A percentile compares a stretch with the other conserved stretches of the same genome.
Evolutionary conservation across 1,140 invertebrate genomes (phyloP).

Genomic region (Chrysoperla carnea): DNA sequence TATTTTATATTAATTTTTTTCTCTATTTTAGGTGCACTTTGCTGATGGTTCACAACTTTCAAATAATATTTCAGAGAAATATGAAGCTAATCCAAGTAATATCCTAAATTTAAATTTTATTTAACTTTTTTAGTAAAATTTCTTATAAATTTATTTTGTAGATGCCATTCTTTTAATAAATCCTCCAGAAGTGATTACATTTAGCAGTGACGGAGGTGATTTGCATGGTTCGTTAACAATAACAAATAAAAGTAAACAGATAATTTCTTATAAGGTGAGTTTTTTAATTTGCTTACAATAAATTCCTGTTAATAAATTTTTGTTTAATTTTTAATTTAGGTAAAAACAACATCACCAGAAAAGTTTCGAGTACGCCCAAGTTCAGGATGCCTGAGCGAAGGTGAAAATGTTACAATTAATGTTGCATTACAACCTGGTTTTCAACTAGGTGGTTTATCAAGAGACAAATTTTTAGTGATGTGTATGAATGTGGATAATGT

Average conservation of each 20-base stretch:
- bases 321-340: conserved; percentile 21
- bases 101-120: background rate
- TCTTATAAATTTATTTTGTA: conserved; percentile 9
- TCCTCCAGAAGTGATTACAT: conserved; percentile 40
- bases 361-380: conserved; percentile 82
- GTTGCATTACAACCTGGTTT: conserved; percentile 34
- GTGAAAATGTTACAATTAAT: conserved; percentile 27
- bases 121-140: background rate
- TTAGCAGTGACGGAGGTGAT: conserved; percentile 43
- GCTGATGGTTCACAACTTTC: conserved; percentile 32
- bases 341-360: conserved; percentile 61
- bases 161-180: conserved; percentile 30
- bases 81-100: conserved; percentile 16
- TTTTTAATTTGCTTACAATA: background rate
- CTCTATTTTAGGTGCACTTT: conserved; percentile 32
- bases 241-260: conserved; percentile 40
- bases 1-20: too few species aligned
- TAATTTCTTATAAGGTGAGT: conserved; percentile 55
- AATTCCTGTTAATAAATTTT: too few species aligned
- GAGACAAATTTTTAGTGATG: conserved; percentile 55
- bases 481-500: conserved; percentile 33
- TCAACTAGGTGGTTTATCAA: conserved; percentile 28
- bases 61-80: conserved; percentile 21
- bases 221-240: conserved; percentile 41
- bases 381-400: conserved; percentile 48